Evolutionary conservation across 1,140 invertebrate species (phyloP).

Genomic region (Zaprionus ornatus): DNA sequence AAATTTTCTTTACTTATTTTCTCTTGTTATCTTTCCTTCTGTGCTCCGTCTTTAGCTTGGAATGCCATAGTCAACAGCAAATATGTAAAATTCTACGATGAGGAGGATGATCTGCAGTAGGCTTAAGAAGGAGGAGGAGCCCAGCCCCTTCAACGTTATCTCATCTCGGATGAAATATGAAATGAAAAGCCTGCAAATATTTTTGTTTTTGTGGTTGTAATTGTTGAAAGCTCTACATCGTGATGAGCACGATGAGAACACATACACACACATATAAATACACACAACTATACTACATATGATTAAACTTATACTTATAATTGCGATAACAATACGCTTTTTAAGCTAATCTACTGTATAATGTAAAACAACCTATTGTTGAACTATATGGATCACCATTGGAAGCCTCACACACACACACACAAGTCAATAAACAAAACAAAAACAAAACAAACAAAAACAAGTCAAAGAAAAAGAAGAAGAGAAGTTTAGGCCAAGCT

Average conservation of each 20-base stretch:
- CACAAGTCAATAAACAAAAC: conserved; percentile 25
- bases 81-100: conserved; percentile 67
- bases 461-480: background rate
- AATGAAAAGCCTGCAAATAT: background rate
- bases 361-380: conserved; percentile 40
- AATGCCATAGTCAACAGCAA: conserved; percentile 82
- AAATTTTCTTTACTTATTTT: background rate
- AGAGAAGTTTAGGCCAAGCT: background rate
- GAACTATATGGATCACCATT: conserved; percentile 40
- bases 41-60: conserved; percentile 76
- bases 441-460: conserved; percentile 5
- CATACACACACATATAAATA: background rate
- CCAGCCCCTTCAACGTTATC: too few relatives aligned
- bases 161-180: background rate
- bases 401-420: conserved; percentile 31
- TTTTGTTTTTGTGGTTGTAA: conserved; percentile 18
- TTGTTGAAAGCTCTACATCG: conserved; percentile 11
- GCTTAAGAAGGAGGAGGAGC: background rate
- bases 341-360: conserved; percentile 36
- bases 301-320: conserved; percentile 21
- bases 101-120: conserved; percentile 48
- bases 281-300: conserved; percentile 17
- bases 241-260: conserved; percentile 9
- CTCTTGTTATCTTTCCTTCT: background rate
- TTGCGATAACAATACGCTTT: conserved; percentile 43